Base-by-base conservation (phyloP, 1,140 invertebrate genomes). In the Pararge aegeria region DNA sequence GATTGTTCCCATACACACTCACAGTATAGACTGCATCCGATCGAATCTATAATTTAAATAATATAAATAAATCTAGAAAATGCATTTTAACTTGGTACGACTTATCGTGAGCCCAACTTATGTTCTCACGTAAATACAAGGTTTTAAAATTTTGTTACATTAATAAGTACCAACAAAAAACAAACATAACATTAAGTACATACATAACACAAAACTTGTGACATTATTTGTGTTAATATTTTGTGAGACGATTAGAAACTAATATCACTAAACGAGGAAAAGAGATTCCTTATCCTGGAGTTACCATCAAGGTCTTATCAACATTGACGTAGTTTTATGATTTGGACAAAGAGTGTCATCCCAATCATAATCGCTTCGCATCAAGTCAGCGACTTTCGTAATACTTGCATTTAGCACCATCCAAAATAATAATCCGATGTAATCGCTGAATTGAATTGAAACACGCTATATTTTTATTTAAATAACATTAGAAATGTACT, bases 61-160 rank as follows among this genome's bases (percentile, higher is more conserved):
- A 80, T 74, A 85, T 85, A 84, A 87, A 86, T 87, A 86, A 67
- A 73, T 77, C 80, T 89, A 87, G 75, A 89, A n/a, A 89, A 89
- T 89, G 86, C 86, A 89, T 77, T 89, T 81, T 51, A 73, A 87
- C 81, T 81, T 78, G 86, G 86, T 89, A 89, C 86, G 86, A 89
- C 86, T 75, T 81, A 55, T 64, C 51, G 71, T 70, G 71, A 61
- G 69, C 24, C 46, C 27, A 2, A 50, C 12, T 13, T 19, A 15
- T 19, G 38, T 21, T 20, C 42, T 46, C 38, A 40, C 38, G 38
- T 40, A n/a, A n/a, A n/a, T n/a, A 40, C 38, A 40, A 40, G 38
- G 10, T 40, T 40, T 40, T 40, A 46, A 12, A 46, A 19, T 46
- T 46, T 20, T n/a, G 69, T 46, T 20, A 20, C 42, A 46, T 5